phyloP scores from a whole-genome alignment of 2,797 vertebrate genomes.

The Neosilurus mollespiculum region DNA sequence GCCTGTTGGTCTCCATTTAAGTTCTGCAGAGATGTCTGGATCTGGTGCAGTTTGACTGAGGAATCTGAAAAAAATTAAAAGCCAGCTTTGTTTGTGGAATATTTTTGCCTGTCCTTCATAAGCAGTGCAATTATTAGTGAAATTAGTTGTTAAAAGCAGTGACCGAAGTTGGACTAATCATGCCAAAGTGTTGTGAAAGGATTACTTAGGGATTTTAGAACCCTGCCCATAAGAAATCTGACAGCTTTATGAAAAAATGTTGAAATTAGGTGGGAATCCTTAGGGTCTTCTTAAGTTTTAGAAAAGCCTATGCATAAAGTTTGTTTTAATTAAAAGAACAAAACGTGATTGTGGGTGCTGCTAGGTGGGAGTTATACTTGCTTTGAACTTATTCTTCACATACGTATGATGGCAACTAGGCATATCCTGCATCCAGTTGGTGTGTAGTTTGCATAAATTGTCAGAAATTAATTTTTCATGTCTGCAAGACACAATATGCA shows the following conservation, averaged over 20 bases:
- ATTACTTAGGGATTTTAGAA: slow-evolving; percentile 13
- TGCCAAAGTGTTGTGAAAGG: slow-evolving; percentile 5
- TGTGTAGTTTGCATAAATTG: no score
- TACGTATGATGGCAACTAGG: no score
- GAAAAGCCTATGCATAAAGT: background rate
- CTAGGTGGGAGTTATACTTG: no score
- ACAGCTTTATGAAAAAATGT: background rate
- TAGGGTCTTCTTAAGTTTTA: background rate
- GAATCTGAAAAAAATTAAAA: slow-evolving; percentile 20
- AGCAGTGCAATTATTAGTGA: slow-evolving; percentile 18
- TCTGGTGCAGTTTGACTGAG: slow-evolving; percentile 22
- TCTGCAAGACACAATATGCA: no score
- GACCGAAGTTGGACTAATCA: background rate
- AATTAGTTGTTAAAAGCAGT: background rate
- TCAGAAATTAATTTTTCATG: no score
- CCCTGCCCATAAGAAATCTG: background rate
- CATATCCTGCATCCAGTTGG: no score
- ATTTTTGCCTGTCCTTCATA: slow-evolving; percentile 7
- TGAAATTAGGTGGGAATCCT: background rate
- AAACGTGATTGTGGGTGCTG: no score
- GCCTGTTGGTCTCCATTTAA: slow-evolving; percentile 10
- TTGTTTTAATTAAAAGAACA: no score
- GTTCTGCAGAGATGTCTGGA: slow-evolving; percentile 18
- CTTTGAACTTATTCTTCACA: no score
- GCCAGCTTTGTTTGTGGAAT: slow-evolving; percentile 17